phyloP scores from a whole-genome alignment of 2,888 invertebrate genomes.

The Plutella xylostella region DNA sequence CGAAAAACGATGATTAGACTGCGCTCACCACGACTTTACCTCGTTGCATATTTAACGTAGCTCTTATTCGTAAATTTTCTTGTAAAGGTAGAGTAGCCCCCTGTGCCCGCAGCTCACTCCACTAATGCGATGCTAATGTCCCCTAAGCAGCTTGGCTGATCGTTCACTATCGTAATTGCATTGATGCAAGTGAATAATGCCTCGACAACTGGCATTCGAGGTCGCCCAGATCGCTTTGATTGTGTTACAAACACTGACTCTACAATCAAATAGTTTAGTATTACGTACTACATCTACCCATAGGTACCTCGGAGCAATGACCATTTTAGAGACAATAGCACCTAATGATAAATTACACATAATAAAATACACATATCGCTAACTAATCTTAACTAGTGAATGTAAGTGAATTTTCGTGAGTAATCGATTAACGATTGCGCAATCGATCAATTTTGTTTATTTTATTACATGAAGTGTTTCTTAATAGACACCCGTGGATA shows the following conservation, averaged over 20 bases:
- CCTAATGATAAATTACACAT: conserved; percentile 4
- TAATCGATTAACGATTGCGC: conserved; percentile 3
- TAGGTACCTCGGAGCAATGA: too few species aligned
- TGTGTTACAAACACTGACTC: too few species aligned
- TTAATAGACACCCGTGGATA: conserved; percentile 13
- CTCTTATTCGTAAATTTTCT: too few species aligned
- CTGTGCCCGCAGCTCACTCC: background rate
- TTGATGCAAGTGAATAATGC: too few species aligned
- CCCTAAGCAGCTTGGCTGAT: background rate
- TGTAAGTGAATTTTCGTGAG: conserved; percentile 5
- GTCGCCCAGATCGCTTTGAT: too few species aligned
- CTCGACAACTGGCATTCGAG: too few species aligned
- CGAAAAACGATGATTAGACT: too few species aligned
- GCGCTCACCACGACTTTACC: too few species aligned
- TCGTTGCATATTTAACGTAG: too few species aligned
- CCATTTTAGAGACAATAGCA: background rate
- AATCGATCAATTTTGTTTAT: conserved; percentile 12
- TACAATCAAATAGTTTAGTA: too few species aligned
- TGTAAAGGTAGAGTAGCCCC: background rate
- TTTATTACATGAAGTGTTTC: conserved; percentile 17
- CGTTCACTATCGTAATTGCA: background rate
- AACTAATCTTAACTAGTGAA: conserved; percentile 5
- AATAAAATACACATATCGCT: conserved; percentile 1
- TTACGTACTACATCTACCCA: too few species aligned
- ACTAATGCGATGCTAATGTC: background rate